Evolutionary conservation across 2,113 vertebrate genomes (phyloP), one percentile per base, ranked within the genome.

Genomic region (Laterallus jamaicensis): DNA sequence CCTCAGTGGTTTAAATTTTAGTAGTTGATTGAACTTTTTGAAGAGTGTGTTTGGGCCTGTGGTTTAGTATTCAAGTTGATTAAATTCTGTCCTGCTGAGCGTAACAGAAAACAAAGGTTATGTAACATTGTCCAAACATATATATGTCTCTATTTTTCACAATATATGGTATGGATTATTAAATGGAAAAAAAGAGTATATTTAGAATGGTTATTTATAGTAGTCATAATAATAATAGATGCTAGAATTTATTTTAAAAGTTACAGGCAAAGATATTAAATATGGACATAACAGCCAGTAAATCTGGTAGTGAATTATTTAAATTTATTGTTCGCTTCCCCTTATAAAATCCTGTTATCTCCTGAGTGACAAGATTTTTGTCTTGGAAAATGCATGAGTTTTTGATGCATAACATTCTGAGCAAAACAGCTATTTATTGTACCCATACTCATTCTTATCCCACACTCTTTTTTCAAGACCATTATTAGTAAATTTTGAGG

Each of bases 401-500:
- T 94, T 95, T 95, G 81, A 91, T 86, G 83, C 58, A 37, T 82
- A 64, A 89, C 79, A 77, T 85, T 92, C 75, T 83, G 86, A 83
- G 76, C 40, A 78, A 78, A 95, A 75, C 73, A 84, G 90, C 67
- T 95, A 70, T 81, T 95, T 82, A 55, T 93, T 90, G 62, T 79
- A 85, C 77, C 76, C 60, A 40, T 70, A 60, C 35, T 91, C 60
- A 84, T 85, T 94, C 90, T 95, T 96, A 94, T 86, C 71, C 88
- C 83, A 24, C 40, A 63, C 70, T 93, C 88, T 88, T 96, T 95
- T 93, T 96, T 73, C 62, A 82, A 80, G 86, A 96, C 93, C 71
- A 97, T 96, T 98, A 97, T 97, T 98, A 97, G 96, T 97, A 98
- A 98, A 97, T 98, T 97, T 96, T 97, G 93, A 98, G 96, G 97